Percentiles rank a stretch among this genome's conserved stretches.
Conservation (phyloP, 2,888 invertebrate species). For the Eupeodes latifasciatus region DNA sequence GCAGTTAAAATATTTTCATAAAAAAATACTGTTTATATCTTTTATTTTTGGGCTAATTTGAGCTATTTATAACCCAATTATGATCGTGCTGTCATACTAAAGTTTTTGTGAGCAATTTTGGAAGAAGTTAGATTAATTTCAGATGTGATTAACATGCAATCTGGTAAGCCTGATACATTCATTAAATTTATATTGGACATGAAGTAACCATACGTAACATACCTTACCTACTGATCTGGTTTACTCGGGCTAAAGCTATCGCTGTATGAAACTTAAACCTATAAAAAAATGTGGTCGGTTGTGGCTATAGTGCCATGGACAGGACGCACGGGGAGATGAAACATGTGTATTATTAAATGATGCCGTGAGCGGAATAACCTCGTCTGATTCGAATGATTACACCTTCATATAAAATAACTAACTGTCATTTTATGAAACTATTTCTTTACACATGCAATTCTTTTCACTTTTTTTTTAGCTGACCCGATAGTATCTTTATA, state of each 20-base stretch:
- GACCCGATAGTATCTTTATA: no score
- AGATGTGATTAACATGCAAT: no score
- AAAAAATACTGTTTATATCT: no score
- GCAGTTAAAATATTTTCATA: no score
- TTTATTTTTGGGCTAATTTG: no score
- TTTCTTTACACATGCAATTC: neutral
- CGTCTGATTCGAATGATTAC: constrained; percentile 17
- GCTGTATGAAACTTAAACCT: constrained; percentile 2
- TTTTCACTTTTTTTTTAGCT: neutral
- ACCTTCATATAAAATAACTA: constrained; percentile 21
- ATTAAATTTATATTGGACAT: constrained; percentile 4
- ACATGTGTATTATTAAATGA: constrained; percentile 54
- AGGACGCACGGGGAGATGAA: neutral
- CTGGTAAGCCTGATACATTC: neutral
- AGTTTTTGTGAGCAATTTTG: no score
- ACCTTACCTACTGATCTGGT: constrained; percentile 29
- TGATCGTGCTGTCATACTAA: no score
- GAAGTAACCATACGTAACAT: constrained; percentile 19
- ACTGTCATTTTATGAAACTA: constrained; percentile 15
- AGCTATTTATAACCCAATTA: no score
- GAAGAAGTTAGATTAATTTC: no score
- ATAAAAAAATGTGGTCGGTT: constrained; percentile 52
- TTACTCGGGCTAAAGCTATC: neutral
- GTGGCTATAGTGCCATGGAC: neutral
- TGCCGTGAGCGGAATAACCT: constrained; percentile 28